Evolutionary conservation across 2,113 vertebrate species (phyloP).

Genomic region (Chrysochloris asiatica): DNA sequence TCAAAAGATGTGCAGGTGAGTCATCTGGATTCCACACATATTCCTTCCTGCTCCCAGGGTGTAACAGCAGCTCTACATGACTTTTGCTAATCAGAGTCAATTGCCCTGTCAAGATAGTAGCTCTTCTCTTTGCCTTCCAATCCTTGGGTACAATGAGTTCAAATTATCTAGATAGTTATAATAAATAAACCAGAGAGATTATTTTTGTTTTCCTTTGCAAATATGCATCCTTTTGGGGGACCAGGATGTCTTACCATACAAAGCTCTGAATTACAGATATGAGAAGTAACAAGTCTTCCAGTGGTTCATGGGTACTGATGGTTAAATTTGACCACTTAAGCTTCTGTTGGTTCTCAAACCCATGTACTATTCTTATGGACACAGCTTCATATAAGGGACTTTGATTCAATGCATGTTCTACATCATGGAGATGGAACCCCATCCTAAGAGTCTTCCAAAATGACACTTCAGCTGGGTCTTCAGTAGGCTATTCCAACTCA

Average conservation of each 20-base stretch:
- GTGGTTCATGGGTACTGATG: no score
- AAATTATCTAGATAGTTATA: neutral
- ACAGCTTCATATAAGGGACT: neutral
- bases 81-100: no score
- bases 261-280: neutral
- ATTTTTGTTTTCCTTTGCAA: no score
- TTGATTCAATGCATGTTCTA: accelerated
- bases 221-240: neutral
- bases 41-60: accelerated
- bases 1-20: accelerated
- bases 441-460: neutral
- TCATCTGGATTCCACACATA: neutral
- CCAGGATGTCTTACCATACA: neutral
- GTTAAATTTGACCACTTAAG: no score
- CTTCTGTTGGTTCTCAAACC: neutral
- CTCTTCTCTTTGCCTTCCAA: neutral
- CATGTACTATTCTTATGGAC: neutral
- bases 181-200: neutral
- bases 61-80: neutral
- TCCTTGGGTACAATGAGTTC: neutral
- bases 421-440: neutral
- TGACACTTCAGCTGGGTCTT: neutral
- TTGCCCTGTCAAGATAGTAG: neutral
- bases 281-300: no score
- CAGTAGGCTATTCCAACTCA: neutral